Evolutionary conservation across 2,113 vertebrate genomes (phyloP).

Genomic region (Calonectris borealis): DNA sequence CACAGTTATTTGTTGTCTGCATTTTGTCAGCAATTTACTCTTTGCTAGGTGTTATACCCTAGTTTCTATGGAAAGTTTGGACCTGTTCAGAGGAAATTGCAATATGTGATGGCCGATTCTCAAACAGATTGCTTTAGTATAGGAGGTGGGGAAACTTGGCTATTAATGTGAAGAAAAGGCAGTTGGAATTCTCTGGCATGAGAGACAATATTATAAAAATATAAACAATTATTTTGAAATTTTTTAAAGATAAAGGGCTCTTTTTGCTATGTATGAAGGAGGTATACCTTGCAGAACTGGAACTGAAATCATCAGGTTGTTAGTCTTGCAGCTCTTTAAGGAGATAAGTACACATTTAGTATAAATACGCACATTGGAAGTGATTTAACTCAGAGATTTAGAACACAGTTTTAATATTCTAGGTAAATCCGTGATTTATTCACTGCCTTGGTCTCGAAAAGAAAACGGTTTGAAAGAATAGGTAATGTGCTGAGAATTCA

Average conservation of each 20-base stretch:
- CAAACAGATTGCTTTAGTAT: neutral
- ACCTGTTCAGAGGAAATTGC: neutral
- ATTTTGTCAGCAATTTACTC: neutral
- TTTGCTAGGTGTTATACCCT: neutral
- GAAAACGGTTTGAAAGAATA: neutral
- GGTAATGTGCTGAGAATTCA: neutral
- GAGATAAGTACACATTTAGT: neutral
- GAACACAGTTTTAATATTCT: neutral
- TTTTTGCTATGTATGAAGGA: neutral
- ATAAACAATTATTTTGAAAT: neutral
- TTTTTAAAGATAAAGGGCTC: neutral
- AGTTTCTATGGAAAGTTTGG: neutral
- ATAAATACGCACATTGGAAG: neutral
- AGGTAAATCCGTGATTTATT: neutral
- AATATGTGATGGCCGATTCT: neutral
- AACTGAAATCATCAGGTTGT: neutral
- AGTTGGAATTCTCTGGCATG: neutral
- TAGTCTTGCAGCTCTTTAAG: neutral
- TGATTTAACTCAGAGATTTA: neutral
- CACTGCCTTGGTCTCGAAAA: neutral
- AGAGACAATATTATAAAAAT: neutral
- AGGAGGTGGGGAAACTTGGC: neutral
- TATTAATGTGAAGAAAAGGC: neutral
- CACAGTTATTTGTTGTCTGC: neutral
- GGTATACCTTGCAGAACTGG: neutral